A percentile compares a stretch with the other conserved stretches of the same genome.
These are phyloP conservation scores for Anolis carolinensis DNA, from an alignment of 2,113 vertebrate species.

Conservation along the genomic window DNA sequence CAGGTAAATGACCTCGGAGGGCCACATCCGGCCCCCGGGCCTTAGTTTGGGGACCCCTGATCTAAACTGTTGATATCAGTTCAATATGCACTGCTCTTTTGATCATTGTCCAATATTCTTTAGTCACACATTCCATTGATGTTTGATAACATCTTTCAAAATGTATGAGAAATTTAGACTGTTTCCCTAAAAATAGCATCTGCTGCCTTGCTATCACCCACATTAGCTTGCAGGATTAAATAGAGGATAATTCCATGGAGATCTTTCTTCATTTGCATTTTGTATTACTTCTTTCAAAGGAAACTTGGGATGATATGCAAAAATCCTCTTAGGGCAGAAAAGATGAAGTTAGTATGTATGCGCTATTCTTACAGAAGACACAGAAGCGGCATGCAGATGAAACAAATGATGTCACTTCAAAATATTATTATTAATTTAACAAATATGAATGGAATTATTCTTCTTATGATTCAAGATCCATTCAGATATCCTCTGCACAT, in stretches of 20 bases:
- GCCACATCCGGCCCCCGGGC: too few relatives aligned
- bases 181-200: conserved; percentile 50
- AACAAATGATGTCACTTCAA: not conserved
- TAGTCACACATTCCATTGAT: conserved; percentile 36
- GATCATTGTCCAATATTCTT: not conserved
- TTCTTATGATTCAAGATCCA: not conserved
- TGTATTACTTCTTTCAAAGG: conserved; percentile 36
- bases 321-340: conserved; percentile 22
- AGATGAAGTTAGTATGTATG: not conserved
- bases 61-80: not conserved
- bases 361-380: not conserved
- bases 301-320: conserved; percentile 43
- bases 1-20: too few relatives aligned
- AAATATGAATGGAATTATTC: not conserved
- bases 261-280: conserved; percentile 53
- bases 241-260: conserved; percentile 46
- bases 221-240: conserved; percentile 49
- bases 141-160: conserved; percentile 46
- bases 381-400: conserved; percentile 6
- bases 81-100: conserved; percentile 10
- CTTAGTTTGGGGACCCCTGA: too few relatives aligned
- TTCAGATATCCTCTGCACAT: not conserved
- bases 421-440: not conserved
- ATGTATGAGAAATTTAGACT: conserved; percentile 16
- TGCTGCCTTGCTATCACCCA: conserved; percentile 17